phyloP scores from a whole-genome alignment of 2,797 vertebrate genomes.

The Anguilla marmorata region DNA sequence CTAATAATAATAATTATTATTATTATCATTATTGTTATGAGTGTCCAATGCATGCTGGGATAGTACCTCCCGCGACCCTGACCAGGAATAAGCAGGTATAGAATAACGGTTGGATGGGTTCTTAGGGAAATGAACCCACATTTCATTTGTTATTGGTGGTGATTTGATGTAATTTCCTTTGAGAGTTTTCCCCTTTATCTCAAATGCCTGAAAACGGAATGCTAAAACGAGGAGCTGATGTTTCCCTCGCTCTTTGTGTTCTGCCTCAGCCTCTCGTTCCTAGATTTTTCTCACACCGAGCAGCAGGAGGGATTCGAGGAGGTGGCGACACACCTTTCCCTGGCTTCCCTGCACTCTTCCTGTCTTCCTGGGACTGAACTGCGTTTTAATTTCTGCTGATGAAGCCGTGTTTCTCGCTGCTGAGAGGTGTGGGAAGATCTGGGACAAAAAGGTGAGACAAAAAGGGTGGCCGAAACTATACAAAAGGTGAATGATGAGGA shows the following conservation, averaged over 20 bases:
- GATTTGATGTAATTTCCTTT: not conserved
- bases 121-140: not conserved
- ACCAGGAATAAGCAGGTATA: too few relatives aligned
- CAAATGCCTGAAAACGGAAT: too few relatives aligned
- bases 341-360: constrained; percentile 60
- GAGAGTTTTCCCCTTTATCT: not conserved
- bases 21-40: not conserved
- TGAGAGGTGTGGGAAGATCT: constrained; percentile 63
- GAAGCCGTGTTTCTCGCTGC: constrained; percentile 64
- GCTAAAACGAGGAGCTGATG: not conserved
- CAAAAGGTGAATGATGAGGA: constrained; percentile 48
- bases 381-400: constrained; percentile 69
- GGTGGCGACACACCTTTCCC: constrained; percentile 66
- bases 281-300: constrained; percentile 33
- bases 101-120: too few relatives aligned
- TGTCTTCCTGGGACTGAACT: constrained; percentile 65
- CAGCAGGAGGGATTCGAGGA: constrained; percentile 62
- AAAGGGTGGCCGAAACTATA: constrained; percentile 57
- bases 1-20: not conserved
- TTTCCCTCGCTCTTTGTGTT: not conserved
- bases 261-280: constrained; percentile 62
- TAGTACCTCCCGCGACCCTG: too few relatives aligned
- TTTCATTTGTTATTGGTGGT: not conserved
- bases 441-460: constrained; percentile 55
- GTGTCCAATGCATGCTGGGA: too few relatives aligned